phyloP scores from a whole-genome alignment of 2,797 vertebrate species.

The Enteromius treurensis region DNA sequence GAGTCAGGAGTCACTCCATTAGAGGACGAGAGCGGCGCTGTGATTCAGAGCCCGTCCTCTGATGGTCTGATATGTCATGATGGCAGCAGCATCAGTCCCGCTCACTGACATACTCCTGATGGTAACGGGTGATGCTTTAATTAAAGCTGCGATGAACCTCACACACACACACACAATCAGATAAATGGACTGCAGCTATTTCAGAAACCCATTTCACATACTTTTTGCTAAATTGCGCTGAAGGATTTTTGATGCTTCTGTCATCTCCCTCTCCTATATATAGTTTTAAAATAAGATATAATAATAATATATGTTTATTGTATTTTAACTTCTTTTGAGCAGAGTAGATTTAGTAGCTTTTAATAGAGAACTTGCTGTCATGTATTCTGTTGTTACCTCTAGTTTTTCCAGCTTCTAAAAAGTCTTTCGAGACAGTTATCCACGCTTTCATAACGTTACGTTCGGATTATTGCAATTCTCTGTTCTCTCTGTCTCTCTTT shows the following conservation, averaged over 20 bases:
- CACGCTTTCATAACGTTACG: background rate
- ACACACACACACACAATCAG: conserved; percentile 13
- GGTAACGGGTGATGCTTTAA: conserved; percentile 35
- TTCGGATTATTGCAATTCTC: background rate
- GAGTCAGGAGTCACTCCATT: conserved; percentile 12
- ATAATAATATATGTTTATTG: background rate
- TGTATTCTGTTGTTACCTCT: no score
- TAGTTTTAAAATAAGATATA: background rate
- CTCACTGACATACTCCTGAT: conserved; percentile 10
- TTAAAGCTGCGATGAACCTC: conserved; percentile 12
- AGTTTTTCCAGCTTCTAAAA: background rate
- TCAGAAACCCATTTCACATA: background rate
- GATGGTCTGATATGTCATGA: conserved; percentile 15
- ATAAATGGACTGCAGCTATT: background rate
- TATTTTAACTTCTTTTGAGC: background rate
- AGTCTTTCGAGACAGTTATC: background rate
- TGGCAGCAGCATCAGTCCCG: background rate
- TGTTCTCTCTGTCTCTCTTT: no score
- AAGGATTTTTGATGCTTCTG: background rate
- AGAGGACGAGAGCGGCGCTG: background rate
- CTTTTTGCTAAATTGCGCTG: background rate
- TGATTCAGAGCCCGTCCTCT: conserved; percentile 3
- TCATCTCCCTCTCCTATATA: background rate
- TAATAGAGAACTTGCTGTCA: no score
- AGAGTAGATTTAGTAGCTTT: background rate